Percentiles rank a stretch among this genome's conserved stretches.
Evolutionary conservation across 2,888 invertebrate genomes (phyloP).

Genomic region (Embidobia sp.): DNA sequence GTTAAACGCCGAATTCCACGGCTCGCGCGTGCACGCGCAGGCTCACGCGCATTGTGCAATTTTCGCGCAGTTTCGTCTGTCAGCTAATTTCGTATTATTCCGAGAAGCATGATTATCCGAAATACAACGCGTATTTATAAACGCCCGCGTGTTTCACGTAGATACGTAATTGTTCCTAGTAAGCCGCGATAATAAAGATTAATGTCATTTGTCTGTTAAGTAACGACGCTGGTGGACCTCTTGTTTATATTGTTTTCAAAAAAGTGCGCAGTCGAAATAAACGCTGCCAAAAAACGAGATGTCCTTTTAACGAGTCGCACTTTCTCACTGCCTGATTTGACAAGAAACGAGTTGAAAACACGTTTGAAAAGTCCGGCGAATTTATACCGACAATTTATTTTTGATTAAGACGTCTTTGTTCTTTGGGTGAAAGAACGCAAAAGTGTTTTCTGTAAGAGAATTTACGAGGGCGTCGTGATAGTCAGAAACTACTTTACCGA

Average conservation of each 20-base stretch:
- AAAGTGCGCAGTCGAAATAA: not conserved
- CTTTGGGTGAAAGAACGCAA: too few species aligned
- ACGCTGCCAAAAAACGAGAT: too few species aligned
- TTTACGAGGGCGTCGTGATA: too few species aligned
- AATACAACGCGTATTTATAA: constrained; percentile 62
- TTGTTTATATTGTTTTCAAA: not conserved
- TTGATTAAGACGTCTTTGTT: too few species aligned
- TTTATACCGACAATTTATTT: too few species aligned
- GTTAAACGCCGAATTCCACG: constrained; percentile 46
- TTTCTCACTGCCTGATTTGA: too few species aligned
- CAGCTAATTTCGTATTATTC: constrained; percentile 62
- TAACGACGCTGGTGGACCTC: constrained; percentile 6
- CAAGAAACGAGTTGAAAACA: too few species aligned
- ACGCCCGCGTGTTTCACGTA: constrained; percentile 50
- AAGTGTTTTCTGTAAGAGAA: too few species aligned
- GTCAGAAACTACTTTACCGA: too few species aligned
- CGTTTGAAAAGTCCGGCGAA: too few species aligned
- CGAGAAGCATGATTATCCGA: constrained; percentile 63
- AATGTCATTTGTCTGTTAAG: constrained; percentile 52
- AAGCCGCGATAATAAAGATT: constrained; percentile 50
- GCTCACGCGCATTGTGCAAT: constrained; percentile 54
- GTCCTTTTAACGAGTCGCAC: too few species aligned
- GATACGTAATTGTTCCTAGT: constrained; percentile 60
- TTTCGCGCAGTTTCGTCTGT: constrained; percentile 58
- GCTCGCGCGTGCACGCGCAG: constrained; percentile 24